These are phyloP conservation scores for Vulpes vulpes DNA, from an alignment of 2,113 vertebrate species.

Conservation along the genomic window DNA sequence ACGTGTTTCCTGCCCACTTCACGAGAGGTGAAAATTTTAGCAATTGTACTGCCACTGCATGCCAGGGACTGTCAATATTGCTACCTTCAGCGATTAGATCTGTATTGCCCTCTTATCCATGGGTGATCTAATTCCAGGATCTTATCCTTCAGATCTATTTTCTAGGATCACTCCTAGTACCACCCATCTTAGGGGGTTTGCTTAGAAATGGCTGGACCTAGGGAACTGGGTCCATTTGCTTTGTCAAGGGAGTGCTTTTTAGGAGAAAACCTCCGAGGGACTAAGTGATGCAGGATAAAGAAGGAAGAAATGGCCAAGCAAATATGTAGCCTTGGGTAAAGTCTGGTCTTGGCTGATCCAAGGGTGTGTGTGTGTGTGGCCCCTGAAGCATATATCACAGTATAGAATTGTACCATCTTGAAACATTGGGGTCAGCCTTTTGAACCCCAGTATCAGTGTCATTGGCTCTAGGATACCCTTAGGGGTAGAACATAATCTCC, in stretches of 20 bases:
- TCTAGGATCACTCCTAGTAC: neutral
- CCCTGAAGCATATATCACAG: neutral
- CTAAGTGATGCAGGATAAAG: neutral
- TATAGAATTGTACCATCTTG: neutral
- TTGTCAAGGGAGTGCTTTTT: neutral
- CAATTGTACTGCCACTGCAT: neutral
- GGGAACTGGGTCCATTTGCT: neutral
- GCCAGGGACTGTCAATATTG: neutral
- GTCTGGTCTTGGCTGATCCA: neutral
- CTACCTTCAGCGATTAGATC: too few species aligned
- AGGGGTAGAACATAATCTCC: neutral
- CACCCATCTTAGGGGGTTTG: too few species aligned
- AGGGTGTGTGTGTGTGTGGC: neutral
- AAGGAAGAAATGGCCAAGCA: neutral
- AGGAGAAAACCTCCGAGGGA: neutral
- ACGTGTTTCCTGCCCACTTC: neutral
- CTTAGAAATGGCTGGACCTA: neutral
- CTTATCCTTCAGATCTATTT: neutral
- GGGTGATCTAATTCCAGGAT: neutral
- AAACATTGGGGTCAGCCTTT: neutral
- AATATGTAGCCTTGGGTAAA: neutral
- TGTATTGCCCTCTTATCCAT: neutral
- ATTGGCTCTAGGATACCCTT: neutral
- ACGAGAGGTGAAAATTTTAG: neutral
- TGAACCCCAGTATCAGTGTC: neutral